phyloP scores from a whole-genome alignment of 1,140 invertebrate species.

The Sminthurides bifidus region DNA sequence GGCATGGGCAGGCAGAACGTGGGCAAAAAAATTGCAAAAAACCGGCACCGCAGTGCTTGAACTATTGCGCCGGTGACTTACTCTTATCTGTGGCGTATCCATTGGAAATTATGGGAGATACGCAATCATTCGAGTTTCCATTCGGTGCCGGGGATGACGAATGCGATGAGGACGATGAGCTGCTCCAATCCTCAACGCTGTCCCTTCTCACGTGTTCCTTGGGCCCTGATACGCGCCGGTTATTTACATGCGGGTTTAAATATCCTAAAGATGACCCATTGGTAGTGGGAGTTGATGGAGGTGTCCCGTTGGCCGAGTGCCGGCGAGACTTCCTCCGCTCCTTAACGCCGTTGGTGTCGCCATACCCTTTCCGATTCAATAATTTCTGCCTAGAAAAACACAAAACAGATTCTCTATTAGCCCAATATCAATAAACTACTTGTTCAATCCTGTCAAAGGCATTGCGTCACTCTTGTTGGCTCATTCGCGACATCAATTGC shows the following conservation, averaged over 20 bases:
- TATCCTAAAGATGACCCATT: conserved; percentile 28
- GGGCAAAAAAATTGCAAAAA: too few species aligned
- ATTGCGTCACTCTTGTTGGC: too few species aligned
- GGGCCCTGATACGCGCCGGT: conserved; percentile 24
- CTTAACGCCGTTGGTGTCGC: conserved; percentile 39
- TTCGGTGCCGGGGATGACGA: conserved; percentile 22
- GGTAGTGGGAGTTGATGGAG: conserved; percentile 17
- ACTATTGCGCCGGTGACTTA: conserved; percentile 11
- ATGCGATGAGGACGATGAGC: conserved; percentile 24
- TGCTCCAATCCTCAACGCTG: conserved; percentile 28
- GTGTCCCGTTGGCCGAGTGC: conserved; percentile 45
- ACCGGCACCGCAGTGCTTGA: too few species aligned
- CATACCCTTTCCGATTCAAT: conserved; percentile 50
- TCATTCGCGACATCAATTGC: too few species aligned
- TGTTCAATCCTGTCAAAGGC: too few species aligned
- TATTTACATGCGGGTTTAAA: conserved; percentile 22
- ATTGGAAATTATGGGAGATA: conserved; percentile 24
- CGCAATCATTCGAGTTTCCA: conserved; percentile 3
- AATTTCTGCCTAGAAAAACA: conserved; percentile 52
- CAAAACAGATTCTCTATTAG: background rate
- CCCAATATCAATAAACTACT: background rate
- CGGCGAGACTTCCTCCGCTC: conserved; percentile 62
- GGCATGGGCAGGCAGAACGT: too few species aligned
- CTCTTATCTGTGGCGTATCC: conserved; percentile 27
- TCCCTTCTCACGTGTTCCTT: conserved; percentile 21